Conservation (phyloP, 2,113 vertebrate species). For the Morone saxatilis region DNA sequence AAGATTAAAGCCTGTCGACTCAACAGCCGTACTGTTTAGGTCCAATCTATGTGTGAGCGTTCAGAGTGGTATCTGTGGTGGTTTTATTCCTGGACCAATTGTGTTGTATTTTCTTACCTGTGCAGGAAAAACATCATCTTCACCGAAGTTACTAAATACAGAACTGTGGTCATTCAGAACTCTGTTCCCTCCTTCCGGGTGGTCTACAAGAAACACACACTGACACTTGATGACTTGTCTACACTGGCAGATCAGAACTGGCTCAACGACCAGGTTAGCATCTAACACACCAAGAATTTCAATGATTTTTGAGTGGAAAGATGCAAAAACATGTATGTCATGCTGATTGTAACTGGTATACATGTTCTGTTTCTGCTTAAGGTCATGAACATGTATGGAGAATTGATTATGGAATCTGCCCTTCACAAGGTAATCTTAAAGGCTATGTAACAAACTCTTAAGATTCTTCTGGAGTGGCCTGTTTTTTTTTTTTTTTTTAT, state of each 20-base stretch:
- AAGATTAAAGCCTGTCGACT: not conserved
- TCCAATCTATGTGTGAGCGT: not conserved
- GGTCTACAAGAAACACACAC: slow-evolving; percentile 95
- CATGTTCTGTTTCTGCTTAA: slow-evolving; percentile 60
- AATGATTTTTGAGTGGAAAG: not conserved
- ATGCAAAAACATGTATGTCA: not conserved
- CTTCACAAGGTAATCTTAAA: slow-evolving; percentile 88
- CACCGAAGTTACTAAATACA: slow-evolving; percentile 89
- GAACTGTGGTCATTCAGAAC: slow-evolving; percentile 84
- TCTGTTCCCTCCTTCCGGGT: slow-evolving; percentile 88
- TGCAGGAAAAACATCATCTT: slow-evolving; percentile 87
- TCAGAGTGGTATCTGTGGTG: not conserved
- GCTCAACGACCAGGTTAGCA: slow-evolving; percentile 95
- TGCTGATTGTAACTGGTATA: not conserved
- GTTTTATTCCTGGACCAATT: not conserved
- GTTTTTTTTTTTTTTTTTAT: not conserved
- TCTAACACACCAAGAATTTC: too few species aligned
- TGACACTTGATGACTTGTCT: slow-evolving; percentile 94
- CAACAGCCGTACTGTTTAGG: not conserved
- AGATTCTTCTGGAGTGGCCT: not conserved
- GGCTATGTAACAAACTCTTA: too few species aligned
- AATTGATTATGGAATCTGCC: slow-evolving; percentile 95
- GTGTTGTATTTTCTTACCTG: not conserved
- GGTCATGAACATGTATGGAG: slow-evolving; percentile 99
- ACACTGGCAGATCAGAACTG: slow-evolving; percentile 96